Evolutionary conservation across 2,888 invertebrate genomes (phyloP).

Genomic region (Nemotelus pantherinus): DNA sequence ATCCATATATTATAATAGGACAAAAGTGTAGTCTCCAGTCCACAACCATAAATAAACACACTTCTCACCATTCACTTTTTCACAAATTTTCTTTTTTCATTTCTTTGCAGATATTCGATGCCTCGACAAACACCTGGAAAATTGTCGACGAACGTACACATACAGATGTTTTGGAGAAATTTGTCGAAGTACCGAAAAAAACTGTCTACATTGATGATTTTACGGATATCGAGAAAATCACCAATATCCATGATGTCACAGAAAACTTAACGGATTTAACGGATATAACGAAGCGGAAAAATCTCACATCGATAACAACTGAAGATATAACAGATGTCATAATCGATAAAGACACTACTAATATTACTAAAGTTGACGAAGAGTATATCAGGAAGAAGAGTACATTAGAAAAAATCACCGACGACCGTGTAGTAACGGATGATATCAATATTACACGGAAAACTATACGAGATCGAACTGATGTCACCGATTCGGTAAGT

Average conservation of each 20-base stretch:
- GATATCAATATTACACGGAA: conserved; percentile 44
- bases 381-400: conserved; percentile 3
- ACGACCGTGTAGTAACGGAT: conserved; percentile 13
- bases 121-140: conserved; percentile 65
- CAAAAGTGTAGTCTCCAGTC: background rate
- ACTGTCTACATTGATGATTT: conserved; percentile 63
- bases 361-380: conserved; percentile 41
- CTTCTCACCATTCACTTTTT: background rate
- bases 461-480: conserved; percentile 38
- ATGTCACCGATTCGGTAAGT: conserved; percentile 66
- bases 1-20: background rate
- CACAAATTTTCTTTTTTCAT: conserved; percentile 16
- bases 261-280: conserved; percentile 60
- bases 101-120: conserved; percentile 62
- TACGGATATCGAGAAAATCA: conserved; percentile 64
- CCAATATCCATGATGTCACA: conserved; percentile 60
- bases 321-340: conserved; percentile 42
- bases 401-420: conserved; percentile 32
- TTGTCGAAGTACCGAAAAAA: conserved; percentile 62
- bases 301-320: conserved; percentile 44
- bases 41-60: background rate
- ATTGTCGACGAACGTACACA: conserved; percentile 64
- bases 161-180: conserved; percentile 65
- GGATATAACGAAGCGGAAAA: conserved; percentile 52
- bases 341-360: conserved; percentile 35